Base-by-base conservation (phyloP, 2,888 invertebrate species). In the Sphaerophoria taeniata region DNA sequence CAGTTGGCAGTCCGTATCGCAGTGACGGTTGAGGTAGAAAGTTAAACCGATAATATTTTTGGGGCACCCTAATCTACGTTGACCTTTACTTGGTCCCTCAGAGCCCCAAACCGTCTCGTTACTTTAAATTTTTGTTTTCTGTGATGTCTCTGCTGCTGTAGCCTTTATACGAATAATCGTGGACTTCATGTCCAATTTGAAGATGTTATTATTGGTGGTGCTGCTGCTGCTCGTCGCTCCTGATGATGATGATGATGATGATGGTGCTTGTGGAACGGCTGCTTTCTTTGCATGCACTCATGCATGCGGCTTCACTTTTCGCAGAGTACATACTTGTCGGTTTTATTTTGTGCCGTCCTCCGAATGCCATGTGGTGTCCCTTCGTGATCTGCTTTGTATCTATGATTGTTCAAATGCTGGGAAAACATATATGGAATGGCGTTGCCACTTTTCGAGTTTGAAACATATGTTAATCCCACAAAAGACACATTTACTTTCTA, bases 101-200 rank as follows among this genome's bases (percentile, higher is more conserved):
- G 24, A 24, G 1, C 24, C 24, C 24, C 24, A 24, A 24, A 24
- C 1, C 24, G 24, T 24, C n/a, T n/a, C n/a, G n/a, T n/a, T n/a
- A n/a, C n/a, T 58, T 53, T 43, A 14, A 58, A 5, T 12, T 60
- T 45, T 75, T 43, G 49, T 61, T 65, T 49, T 56, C 14, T 31
- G 61, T 45, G 49, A 70, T 76, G 58, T 82, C 82, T 74, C 60
- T 75, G 36, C 33, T 78, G 83, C 74, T 78, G 43, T 24, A 24
- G 24, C 24, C 24, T 24, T 9, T 43, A 9, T 43, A 74, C 84
- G 76, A 31, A 85, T 76, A 85, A 85, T 85, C 85, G 85, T 80
- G 85, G 73, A 85, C 85, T 85, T 85, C 85, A 85, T 85, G 85
- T 85, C 85, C 85, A 85, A 85, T 85, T 85, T 85, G 80, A 85